Base-by-base conservation (phyloP, 2,888 invertebrate species). In the Petrolisthes cinctipes region DNA sequence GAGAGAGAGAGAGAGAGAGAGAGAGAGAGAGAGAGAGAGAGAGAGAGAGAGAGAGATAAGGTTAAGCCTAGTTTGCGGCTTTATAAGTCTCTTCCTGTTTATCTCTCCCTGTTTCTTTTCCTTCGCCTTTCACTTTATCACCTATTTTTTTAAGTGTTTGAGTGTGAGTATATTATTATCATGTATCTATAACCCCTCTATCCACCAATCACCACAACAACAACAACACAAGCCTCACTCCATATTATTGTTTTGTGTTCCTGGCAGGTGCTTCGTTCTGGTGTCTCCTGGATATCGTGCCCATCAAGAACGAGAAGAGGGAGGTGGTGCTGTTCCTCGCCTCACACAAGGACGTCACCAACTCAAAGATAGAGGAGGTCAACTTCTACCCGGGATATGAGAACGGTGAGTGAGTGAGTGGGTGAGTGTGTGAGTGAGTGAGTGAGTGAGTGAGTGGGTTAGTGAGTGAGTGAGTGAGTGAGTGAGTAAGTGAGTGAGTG, bases 291-390 rank as follows among this genome's bases (percentile, higher is more conserved):
- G 98, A 98, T 94, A 97, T 98, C 93, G 98, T 98, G 91, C 98
- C 98, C 92, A 98, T 98, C 94, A 98, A 98, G 94, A 98, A 98
- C 95, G 98, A 98, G 93, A 98, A 98, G 93, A 95, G 98, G 91
- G 98, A 98, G 94, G 98, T 98, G 92, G 98, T 98, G 57, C 94
- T 98, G 92, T 98, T 97, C 93, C 95, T 98, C 93, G 98, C 98
- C 91, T 98, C 98, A 51, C 98, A 98, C 94, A 98, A 98, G 94
- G 98, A 98, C 94, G 97, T 98, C 93, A 97, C 98, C 89, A 96
- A 96, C 93, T 96, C 96, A 91, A 97, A 97, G 94, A 96, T 96
- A 96, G 95, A 96, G 91, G 96, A 96, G 93, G 95, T 96, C 37
- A 51, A 82, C 20, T 76, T 86, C 82, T 89, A 85, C 73, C 87